A percentile compares a stretch with the other conserved stretches of the same genome.
phyloP scores from a whole-genome alignment of 23 tunicate species.

The Corella eumyota region DNA sequence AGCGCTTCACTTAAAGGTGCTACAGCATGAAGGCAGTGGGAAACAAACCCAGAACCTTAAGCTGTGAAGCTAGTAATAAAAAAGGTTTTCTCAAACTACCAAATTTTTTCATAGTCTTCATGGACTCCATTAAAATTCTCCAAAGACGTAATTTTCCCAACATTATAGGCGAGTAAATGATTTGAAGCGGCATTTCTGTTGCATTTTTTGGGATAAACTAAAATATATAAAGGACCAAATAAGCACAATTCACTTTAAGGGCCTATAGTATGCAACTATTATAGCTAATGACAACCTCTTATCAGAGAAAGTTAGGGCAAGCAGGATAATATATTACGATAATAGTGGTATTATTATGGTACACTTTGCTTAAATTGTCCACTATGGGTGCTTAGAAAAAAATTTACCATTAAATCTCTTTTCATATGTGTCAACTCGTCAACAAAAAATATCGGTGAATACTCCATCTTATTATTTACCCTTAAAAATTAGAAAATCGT shows the following conservation, averaged over 20 bases:
- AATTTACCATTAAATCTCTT: conserved; percentile 36
- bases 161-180: conserved; percentile 54
- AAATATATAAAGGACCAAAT: neutral
- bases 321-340: neutral
- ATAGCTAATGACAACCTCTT: too few species aligned
- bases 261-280: too few species aligned
- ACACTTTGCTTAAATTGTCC: neutral
- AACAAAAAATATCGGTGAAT: conserved; percentile 61
- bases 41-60: too few species aligned
- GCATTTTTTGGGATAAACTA: conserved; percentile 46
- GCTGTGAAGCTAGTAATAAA: too few species aligned
- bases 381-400: neutral
- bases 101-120: conserved; percentile 37
- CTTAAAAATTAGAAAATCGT: neutral
- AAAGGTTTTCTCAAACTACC: conserved; percentile 36
- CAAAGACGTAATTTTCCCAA: conserved; percentile 84
- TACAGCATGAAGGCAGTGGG: too few species aligned
- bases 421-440: conserved; percentile 55
- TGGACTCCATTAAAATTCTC: conserved; percentile 29
- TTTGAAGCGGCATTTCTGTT: conserved; percentile 13
- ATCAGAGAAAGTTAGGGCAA: too few species aligned
- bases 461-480: conserved; percentile 7
- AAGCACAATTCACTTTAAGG: too few species aligned
- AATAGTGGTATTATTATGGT: neutral
- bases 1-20: too few species aligned